Base-by-base conservation (phyloP, 2,797 vertebrate species). In the Phalanger gymnotis region DNA sequence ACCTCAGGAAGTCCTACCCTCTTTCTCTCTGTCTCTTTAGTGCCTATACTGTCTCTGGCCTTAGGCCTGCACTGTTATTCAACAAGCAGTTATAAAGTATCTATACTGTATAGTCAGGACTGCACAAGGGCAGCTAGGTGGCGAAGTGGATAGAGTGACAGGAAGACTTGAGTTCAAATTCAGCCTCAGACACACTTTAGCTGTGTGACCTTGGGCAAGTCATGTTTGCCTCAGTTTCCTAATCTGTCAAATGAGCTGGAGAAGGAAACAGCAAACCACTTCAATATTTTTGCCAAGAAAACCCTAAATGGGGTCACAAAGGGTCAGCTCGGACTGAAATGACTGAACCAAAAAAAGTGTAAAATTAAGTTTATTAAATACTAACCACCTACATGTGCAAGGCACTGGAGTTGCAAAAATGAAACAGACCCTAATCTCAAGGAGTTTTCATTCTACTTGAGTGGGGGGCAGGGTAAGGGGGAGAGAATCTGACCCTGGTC, bases 381-480 rank as follows among this genome's bases (percentile, higher is more conserved):
- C 16, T 25, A 81, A 25, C 47, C 66, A 81, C 19, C 22, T 81
- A 87, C 7, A 51, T 12, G 22, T 51, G 25, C 25, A 51, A 28
- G 25, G 73, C 73, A 51, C 3, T 28, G 22, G 73, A 51, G 3
- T 28, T 87, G 3, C 73, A 51, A 28, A 87, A 87, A 87, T 47
- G 73, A 87, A 51, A 34, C 9, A 27, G 40, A 3, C 40, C 22
- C 3, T 27, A 34, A 87, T 27, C 73, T 87, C 40, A 47, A 87
- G 31, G 40, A 87, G n/a, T 87, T 51, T 51, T 16, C 22, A 47
- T 87, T 51, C 40, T 47, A 47, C 40, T 81, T 19, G 12, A 16
- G 4, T 40, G 25, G 30, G 9, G 5, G 54, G 0, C 10, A 12
- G 16, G 51, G 4, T 14, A 7, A 19, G 0, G 16, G 6, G n/a